Percentiles rank a stretch among this genome's conserved stretches.
Evolutionary conservation across 1,140 invertebrate genomes (phyloP).

Genomic region (Stegodyphus mimosarum): DNA sequence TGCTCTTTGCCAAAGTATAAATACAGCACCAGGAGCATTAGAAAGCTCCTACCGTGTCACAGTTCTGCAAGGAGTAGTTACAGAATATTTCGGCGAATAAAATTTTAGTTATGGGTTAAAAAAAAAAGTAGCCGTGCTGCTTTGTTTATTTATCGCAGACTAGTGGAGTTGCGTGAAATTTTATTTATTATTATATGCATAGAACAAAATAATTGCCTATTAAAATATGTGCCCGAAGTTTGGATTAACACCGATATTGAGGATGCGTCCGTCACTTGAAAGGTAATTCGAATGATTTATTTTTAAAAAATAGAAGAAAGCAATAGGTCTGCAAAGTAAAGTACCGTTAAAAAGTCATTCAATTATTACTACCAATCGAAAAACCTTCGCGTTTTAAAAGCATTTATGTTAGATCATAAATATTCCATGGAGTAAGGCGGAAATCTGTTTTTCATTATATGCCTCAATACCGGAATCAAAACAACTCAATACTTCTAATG

Average conservation of each 20-base stretch:
- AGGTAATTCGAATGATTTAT: constrained; percentile 48
- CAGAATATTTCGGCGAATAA: neutral
- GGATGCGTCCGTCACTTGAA: constrained; percentile 26
- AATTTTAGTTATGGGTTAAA: constrained; percentile 27
- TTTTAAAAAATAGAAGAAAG: neutral
- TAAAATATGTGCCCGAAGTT: constrained; percentile 36
- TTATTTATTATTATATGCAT: neutral
- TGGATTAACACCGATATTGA: constrained; percentile 32
- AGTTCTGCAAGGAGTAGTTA: constrained; percentile 15
- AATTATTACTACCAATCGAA: too few species aligned
- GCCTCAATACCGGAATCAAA: too few species aligned
- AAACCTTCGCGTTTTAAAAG: too few species aligned
- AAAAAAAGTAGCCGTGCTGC: constrained; percentile 27
- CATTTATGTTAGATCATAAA: too few species aligned
- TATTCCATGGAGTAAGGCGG: too few species aligned
- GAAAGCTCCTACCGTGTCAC: constrained; percentile 24
- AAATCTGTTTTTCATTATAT: too few species aligned
- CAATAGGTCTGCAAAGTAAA: constrained; percentile 3
- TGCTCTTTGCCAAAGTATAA: constrained; percentile 38
- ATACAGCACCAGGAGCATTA: constrained; percentile 31
- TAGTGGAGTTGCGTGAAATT: constrained; percentile 28
- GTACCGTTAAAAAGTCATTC: constrained; percentile 5
- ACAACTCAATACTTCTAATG: too few species aligned
- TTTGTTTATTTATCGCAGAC: constrained; percentile 15
- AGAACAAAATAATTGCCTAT: neutral